Evolutionary conservation across 2,888 invertebrate genomes (phyloP).

Genomic region (Alitta virens): DNA sequence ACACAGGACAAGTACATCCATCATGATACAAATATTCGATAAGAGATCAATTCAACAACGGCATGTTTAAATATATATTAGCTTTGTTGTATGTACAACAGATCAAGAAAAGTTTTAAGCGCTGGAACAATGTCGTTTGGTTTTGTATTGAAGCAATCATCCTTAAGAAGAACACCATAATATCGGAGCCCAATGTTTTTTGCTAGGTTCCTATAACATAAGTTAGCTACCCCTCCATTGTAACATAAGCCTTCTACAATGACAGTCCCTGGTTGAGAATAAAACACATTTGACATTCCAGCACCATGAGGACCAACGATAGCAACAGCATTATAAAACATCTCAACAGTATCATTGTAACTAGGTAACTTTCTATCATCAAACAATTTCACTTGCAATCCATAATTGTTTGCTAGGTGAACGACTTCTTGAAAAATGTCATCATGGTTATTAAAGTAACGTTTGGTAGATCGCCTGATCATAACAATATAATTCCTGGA

Average conservation of each 20-base stretch:
- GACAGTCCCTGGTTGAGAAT: conserved; percentile 14
- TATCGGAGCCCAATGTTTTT: conserved; percentile 9
- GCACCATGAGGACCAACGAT: conserved; percentile 19
- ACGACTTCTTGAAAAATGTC: conserved; percentile 1
- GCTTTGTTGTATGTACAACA: too few relatives aligned
- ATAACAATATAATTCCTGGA: conserved; percentile 13
- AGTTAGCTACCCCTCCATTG: background rate
- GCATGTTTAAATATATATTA: too few relatives aligned
- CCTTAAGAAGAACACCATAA: conserved; percentile 1
- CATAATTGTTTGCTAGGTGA: background rate
- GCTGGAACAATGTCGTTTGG: background rate
- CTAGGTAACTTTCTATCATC: conserved; percentile 18
- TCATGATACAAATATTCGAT: too few relatives aligned
- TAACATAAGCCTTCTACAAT: conserved; percentile 16
- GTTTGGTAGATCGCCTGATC: conserved; percentile 15
- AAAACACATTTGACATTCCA: conserved; percentile 15
- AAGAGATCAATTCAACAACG: too few relatives aligned
- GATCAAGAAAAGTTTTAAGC: background rate
- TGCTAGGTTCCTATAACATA: conserved; percentile 12
- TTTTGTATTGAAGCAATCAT: background rate
- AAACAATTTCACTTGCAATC: conserved; percentile 12
- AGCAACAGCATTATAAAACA: conserved; percentile 14
- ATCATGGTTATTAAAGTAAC: conserved; percentile 14
- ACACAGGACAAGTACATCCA: too few relatives aligned
- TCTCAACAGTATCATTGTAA: background rate